These are phyloP conservation scores for Manis pentadactyla DNA, from an alignment of 2,797 vertebrate genomes.

Conservation along the genomic window DNA sequence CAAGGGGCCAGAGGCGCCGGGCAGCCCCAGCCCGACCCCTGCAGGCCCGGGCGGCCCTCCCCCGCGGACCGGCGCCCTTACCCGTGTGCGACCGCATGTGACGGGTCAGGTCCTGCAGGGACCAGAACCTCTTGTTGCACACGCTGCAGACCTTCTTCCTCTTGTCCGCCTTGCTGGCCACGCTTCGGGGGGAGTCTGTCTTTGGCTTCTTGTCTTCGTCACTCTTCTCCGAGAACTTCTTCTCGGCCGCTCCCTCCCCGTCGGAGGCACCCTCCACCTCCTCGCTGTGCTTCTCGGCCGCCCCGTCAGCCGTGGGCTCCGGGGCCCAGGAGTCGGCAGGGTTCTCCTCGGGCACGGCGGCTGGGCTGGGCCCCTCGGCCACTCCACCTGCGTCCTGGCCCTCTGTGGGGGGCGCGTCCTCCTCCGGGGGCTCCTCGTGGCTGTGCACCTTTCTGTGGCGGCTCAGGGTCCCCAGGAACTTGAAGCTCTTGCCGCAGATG, in stretches of 20 bases:
- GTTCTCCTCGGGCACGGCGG: slow-evolving; percentile 68
- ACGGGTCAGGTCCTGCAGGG: slow-evolving; percentile 97
- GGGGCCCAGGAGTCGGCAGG: background rate
- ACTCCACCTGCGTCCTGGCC: slow-evolving; percentile 71
- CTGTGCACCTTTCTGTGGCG: slow-evolving; percentile 94
- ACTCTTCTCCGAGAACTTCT: slow-evolving; percentile 90
- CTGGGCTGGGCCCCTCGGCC: background rate
- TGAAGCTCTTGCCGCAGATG: slow-evolving; percentile 95
- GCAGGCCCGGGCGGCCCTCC: background rate
- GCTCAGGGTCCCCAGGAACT: slow-evolving; percentile 93
- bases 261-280: slow-evolving; percentile 87
- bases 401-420: slow-evolving; percentile 77
- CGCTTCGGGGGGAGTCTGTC: slow-evolving; percentile 84
- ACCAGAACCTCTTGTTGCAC: slow-evolving; percentile 98
- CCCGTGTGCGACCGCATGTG: slow-evolving; percentile 99
- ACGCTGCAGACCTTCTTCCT: slow-evolving; percentile 98
- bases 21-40: no score
- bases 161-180: slow-evolving; percentile 93
- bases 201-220: slow-evolving; percentile 95
- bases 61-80: slow-evolving; percentile 74
- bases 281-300: slow-evolving; percentile 84
- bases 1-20: background rate
- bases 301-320: slow-evolving; percentile 74
- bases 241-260: slow-evolving; percentile 88
- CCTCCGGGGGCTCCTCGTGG: slow-evolving; percentile 84